Evolutionary conservation across 2,797 vertebrate genomes (phyloP).

Genomic region (Falco biarmicus): DNA sequence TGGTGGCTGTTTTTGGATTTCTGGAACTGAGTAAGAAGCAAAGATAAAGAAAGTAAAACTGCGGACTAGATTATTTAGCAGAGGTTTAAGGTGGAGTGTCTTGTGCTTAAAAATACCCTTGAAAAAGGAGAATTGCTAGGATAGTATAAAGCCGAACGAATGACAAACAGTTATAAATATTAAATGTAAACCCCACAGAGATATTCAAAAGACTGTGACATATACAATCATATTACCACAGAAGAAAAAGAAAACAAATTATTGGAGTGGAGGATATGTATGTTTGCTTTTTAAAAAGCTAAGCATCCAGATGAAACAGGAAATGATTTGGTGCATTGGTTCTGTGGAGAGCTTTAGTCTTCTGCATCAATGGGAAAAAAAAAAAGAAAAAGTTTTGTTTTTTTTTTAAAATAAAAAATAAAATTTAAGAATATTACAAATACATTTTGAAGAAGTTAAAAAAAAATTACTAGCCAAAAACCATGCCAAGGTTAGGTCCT

Average conservation of each 20-base stretch:
- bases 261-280: neutral
- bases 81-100: neutral
- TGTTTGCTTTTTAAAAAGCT: neutral
- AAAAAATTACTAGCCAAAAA: neutral
- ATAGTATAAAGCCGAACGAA: neutral
- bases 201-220: neutral
- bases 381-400: neutral
- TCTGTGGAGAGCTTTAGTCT: slow-evolving; percentile 49
- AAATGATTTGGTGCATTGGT: slow-evolving; percentile 57
- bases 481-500: slow-evolving; percentile 5
- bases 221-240: neutral
- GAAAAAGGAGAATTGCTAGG: neutral
- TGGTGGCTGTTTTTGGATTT: neutral
- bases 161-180: slow-evolving; percentile 1
- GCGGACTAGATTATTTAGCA: neutral
- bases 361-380: neutral
- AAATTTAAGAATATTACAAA: slow-evolving; percentile 49
- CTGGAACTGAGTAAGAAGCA: neutral
- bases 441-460: slow-evolving; percentile 21
- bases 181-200: neutral
- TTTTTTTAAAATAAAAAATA: slow-evolving; percentile 33
- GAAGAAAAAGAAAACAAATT: neutral
- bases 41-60: neutral
- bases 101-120: neutral
- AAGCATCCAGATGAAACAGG: slow-evolving; percentile 65